Base-by-base conservation (phyloP, 2,888 invertebrate species). In the Hirtodrosophila duncani region DNA sequence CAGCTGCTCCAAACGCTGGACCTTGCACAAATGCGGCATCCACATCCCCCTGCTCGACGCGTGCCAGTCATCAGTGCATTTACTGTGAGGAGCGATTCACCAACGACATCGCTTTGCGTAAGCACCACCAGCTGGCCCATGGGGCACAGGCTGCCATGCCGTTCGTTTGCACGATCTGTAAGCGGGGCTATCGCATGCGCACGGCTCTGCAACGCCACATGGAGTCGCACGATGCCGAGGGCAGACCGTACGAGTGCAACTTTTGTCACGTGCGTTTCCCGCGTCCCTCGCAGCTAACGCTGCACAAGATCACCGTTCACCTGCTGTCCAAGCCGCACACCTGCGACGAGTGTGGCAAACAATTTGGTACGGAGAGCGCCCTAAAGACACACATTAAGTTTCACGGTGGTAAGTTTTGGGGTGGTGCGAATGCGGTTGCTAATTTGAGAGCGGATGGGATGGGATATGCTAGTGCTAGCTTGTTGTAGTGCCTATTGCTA, bases 321-420 rank as follows among this genome's bases (percentile, higher is more conserved):
- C 71, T 83, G 55, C 62, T 84, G 21, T 69, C 81, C 55, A 84
- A 84, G 49, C 82, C 83, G 37, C 80, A 79, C 37, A 69, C 83
- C 17, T 84, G 84, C 53, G 67, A 75, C 20, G 71, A 81, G 53
- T 84, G 84, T 44, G 84, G 82, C 64, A 84, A 83, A 58, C 83
- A 84, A 64, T 84, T 84, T 63, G 84, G 80, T 50, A 84, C 84
- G 48, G 84, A 84, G 63, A 83, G 81, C 56, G 84, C 84, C 34
- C 57, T 84, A 43, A 83, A 84, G 67, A 82, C 84, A 44, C 84
- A 84, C 66, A 66, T 72, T 43, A 83, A 75, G 56, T 83, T 82
- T 57, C 84, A 83, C 43, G 78, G 70, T 67, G 84, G 84, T 84
- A 79, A 67, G 84, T 64, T 49, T 57, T 27, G 52, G 58, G 52